Percentiles rank a stretch among this genome's conserved stretches.
Conservation (phyloP, 1,140 invertebrate genomes). For the Bombus turneri region DNA sequence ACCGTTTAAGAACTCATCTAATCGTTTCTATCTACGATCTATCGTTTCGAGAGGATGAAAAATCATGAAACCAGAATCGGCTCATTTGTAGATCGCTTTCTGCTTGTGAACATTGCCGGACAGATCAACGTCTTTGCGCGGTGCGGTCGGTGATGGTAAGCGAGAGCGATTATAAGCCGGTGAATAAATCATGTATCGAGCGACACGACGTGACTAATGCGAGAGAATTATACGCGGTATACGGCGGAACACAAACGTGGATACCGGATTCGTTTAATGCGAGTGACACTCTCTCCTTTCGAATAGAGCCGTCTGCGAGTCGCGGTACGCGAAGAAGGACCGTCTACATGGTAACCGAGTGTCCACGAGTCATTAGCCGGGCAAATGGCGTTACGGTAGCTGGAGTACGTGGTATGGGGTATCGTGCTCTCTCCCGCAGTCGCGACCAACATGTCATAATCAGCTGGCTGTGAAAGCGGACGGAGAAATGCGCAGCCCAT, state of each 20-base stretch:
- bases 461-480: conserved; percentile 81
- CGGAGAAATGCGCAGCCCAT: conserved; percentile 79
- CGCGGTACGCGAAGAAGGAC: conserved; percentile 22
- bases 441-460: conserved; percentile 81
- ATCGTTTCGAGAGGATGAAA: background rate
- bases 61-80: conserved; percentile 17
- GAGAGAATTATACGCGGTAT: background rate
- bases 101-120: background rate
- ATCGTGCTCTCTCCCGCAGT: conserved; percentile 61
- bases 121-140: background rate
- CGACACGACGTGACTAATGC: background rate
- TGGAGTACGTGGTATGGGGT: conserved; percentile 77
- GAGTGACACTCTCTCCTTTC: conserved; percentile 19
- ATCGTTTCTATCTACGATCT: background rate
- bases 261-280: background rate
- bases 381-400: conserved; percentile 80
- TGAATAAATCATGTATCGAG: conserved; percentile 18
- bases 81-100: background rate
- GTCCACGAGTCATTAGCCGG: conserved; percentile 80
- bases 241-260: background rate
- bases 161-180: background rate
- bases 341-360: conserved; percentile 62
- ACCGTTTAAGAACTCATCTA: conserved; percentile 1
- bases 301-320: conserved; percentile 44
- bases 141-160: background rate